Evolutionary conservation across 2,888 invertebrate species (phyloP), one percentile per base, ranked within the genome.

Genomic region (Drosophila mulleri): DNA sequence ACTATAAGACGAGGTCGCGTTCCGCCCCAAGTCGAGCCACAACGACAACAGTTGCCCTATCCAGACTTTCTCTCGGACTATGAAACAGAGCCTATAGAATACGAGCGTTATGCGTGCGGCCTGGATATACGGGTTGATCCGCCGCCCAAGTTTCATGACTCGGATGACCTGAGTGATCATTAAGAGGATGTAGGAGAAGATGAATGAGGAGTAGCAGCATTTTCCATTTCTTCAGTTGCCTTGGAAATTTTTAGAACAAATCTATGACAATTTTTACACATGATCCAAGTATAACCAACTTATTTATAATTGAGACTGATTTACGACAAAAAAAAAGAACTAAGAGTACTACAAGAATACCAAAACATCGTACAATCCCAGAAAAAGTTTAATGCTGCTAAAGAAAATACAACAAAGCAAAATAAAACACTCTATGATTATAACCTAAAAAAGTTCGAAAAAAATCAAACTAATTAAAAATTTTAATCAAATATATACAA

Each of bases 71-170:
- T 93, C 12, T 93, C 92, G 1, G 94, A 94, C 74, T 94, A 93
- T 52, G 94, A 94, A 81, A 94, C 94, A 32, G 94, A 94, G 76
- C 93, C 94, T 1, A 94, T 94, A 72, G 93, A 95, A 92, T 94
- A 94, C 83, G 94, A 96, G 91, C 94, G 95, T 87, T 94, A 96
- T 91, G 93, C 95, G 65, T 95, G 95, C n/a, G 96, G 96, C 79
- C 95, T 96, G 90, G 96, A 96, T 88, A 95, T 96, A 23, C 94
- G 96, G 41, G 95, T 95, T 32, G 94, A 96, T 84, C 96, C 96
- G n/a, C 96, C 96, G 61, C 96, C 96, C 61, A 93, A 96, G 76
- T 94, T 96, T 87, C 96, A 96, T 82, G 96, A 96, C 88, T 96
- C 96, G 90, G 95, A 95, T 83, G 94, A 95, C 78, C 73, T 90